phyloP scores from a whole-genome alignment of 2,113 vertebrate species.

The Trinectes maculatus region DNA sequence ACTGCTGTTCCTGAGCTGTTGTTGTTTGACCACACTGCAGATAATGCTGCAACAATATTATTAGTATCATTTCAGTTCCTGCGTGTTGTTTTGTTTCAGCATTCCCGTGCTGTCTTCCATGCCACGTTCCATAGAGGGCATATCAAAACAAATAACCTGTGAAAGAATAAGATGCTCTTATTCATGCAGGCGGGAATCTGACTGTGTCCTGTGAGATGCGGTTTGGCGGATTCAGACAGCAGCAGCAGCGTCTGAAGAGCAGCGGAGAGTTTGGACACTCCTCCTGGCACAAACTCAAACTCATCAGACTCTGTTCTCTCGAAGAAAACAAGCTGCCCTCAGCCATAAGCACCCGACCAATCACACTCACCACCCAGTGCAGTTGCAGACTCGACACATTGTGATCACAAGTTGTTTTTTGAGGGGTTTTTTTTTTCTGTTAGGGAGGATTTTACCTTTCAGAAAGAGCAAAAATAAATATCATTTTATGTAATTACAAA shows the following conservation, averaged over 20 bases:
- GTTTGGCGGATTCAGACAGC: conserved; percentile 31
- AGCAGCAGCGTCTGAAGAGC: too few relatives aligned
- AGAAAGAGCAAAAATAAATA: conserved; percentile 62
- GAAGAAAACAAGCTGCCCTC: conserved; percentile 56
- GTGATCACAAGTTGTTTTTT: conserved; percentile 55
- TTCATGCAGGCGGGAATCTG: conserved; percentile 10
- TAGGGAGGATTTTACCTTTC: conserved; percentile 56
- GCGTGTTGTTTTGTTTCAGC: background rate
- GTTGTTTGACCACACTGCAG: conserved; percentile 6
- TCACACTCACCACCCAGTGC: conserved; percentile 15
- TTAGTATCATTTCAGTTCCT: conserved; percentile 9
- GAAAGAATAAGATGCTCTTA: conserved; percentile 12
- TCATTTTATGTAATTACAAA: conserved; percentile 63
- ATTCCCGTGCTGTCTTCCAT: background rate
- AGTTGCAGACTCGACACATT: conserved; percentile 51
- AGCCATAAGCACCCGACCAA: conserved; percentile 50
- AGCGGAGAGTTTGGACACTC: conserved; percentile 11
- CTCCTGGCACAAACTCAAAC: conserved; percentile 51
- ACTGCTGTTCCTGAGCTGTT: background rate
- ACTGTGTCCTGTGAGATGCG: conserved; percentile 15
- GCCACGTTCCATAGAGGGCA: background rate
- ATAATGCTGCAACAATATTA: background rate
- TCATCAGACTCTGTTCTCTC: conserved; percentile 29
- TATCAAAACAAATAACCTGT: conserved; percentile 10
- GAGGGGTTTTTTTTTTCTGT: too few relatives aligned